Evolutionary conservation across 2,888 invertebrate genomes (phyloP), one percentile per base, ranked within the genome.

Genomic region (Penaeus monodon): DNA sequence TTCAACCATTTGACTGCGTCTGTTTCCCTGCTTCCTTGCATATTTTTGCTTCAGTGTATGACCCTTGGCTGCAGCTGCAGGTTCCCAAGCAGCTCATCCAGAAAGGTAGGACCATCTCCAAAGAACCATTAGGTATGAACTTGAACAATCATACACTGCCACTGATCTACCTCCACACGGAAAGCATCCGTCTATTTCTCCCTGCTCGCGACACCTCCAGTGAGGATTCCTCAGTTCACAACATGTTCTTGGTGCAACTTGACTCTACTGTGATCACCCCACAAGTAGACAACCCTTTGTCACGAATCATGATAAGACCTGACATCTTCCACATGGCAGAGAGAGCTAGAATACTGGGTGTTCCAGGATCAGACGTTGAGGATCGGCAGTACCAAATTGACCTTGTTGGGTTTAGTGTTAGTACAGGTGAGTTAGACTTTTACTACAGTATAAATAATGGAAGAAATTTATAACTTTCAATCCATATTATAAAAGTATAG

Each of bases 351-450:
- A 94, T n/a, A 90, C 93, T 96, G 14, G 93, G 94, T 84, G 93
- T 95, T n/a, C 95, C 96, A 8, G 96, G 96, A 2, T 95, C 96
- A 0, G n/a, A 95, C 63, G 94, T 96, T 20, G 98, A 98, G 91
- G 98, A 98, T 91, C 94, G 97, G 1, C 98, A 98, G 92, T 98
- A 98, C 92, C 97, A 98, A n/a, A 92, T 97, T 10, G 94, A 95
- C 84, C 91, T 97, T 17, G n/a, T n/a, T 49, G 95, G 94, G 24
- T 93, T 97, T 83, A n/a, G n/a, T n/a, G 91, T 96, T 0, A 94
- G 94, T 81, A 95, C 96, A 2, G 96, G 96, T n/a, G 94, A 93
- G 84, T 66, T 74, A 6, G 20, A n/a, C 78, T 14, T 76, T 7
- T 22, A 44, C 22, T 49, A 57, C 33, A 38, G 12, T 73, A 12